These are phyloP conservation scores for Apis cerana DNA, from an alignment of 1,140 invertebrate species.

Conservation along the genomic window DNA sequence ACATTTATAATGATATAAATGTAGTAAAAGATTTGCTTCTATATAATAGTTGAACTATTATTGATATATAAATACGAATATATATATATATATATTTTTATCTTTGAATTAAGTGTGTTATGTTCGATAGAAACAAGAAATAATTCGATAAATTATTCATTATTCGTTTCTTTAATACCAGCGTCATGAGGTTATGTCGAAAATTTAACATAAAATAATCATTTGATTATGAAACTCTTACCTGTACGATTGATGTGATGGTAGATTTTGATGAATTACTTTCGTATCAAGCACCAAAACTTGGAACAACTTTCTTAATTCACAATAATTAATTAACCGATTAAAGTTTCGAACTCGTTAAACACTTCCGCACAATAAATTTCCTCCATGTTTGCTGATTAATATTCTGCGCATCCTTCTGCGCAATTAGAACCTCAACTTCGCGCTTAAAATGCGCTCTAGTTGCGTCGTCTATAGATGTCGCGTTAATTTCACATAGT, in stretches of 20 bases:
- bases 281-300: neutral
- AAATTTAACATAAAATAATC: neutral
- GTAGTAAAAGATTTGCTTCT: no score
- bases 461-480: neutral
- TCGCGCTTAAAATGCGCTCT: neutral
- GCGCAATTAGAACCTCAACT: neutral
- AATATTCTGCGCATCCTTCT: neutral
- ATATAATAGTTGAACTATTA: no score
- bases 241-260: no score
- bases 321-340: neutral
- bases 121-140: no score
- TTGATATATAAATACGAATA: no score
- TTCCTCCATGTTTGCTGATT: neutral
- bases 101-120: no score
- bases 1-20: neutral
- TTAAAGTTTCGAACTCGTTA: neutral
- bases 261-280: neutral
- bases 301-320: neutral
- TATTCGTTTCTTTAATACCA: neutral
- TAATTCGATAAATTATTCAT: neutral
- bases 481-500: neutral
- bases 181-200: neutral
- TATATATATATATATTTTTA: no score
- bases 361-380: neutral
- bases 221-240: no score